phyloP scores from a whole-genome alignment of 2,797 vertebrate species.

The Discoglossus pictus region DNA sequence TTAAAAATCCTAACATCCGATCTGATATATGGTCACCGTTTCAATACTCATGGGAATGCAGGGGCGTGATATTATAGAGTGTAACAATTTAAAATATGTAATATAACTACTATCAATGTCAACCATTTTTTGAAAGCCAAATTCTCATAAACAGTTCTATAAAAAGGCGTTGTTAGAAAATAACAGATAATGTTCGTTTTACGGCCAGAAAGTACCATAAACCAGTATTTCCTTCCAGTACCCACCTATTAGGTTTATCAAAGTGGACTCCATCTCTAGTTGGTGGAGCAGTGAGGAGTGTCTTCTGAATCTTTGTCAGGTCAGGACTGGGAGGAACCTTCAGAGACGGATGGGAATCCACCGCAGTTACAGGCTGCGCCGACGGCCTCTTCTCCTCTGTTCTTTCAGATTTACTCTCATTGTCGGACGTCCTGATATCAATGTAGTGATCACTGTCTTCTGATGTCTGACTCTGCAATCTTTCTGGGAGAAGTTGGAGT shows the following conservation, averaged over 20 bases:
- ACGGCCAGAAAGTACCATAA: too few relatives aligned
- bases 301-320: slow-evolving; percentile 69
- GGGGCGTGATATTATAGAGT: too few relatives aligned
- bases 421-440: slow-evolving; percentile 73
- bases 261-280: slow-evolving; percentile 79
- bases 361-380: slow-evolving; percentile 57
- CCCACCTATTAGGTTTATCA: slow-evolving; percentile 93
- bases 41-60: too few relatives aligned
- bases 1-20: too few relatives aligned
- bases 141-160: too few relatives aligned
- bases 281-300: slow-evolving; percentile 58
- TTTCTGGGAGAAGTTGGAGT: slow-evolving; percentile 64
- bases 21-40: too few relatives aligned
- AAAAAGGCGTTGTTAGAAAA: too few relatives aligned
- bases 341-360: slow-evolving; percentile 57
- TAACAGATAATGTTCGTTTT: too few relatives aligned
- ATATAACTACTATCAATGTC: too few relatives aligned
- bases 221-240: slow-evolving; percentile 2
- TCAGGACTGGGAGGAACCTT: slow-evolving; percentile 62
- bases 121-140: too few relatives aligned
- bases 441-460: slow-evolving; percentile 84
- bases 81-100: too few relatives aligned
- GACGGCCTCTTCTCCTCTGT: slow-evolving; percentile 57
- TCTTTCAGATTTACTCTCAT: slow-evolving; percentile 61
- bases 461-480: slow-evolving; percentile 70